phyloP scores from a whole-genome alignment of 2,113 vertebrate genomes.

The Melospiza georgiana region DNA sequence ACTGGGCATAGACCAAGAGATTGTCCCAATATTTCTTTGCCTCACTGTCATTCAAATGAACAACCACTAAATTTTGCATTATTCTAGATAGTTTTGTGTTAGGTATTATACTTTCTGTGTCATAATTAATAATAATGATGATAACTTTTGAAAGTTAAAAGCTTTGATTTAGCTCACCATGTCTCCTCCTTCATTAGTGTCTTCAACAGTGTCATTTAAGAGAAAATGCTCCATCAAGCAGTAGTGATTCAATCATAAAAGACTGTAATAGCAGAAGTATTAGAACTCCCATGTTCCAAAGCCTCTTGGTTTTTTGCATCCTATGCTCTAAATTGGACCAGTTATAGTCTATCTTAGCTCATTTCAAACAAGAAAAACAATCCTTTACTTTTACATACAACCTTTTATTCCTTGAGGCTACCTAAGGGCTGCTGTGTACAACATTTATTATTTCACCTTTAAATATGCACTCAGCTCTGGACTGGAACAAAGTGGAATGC shows the following conservation, averaged over 20 bases:
- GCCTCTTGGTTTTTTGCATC: neutral
- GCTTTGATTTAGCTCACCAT: conserved; percentile 46
- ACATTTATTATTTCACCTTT: neutral
- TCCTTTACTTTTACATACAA: neutral
- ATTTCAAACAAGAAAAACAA: neutral
- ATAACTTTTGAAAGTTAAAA: conserved; percentile 60
- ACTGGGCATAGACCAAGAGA: neutral
- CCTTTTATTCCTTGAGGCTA: neutral
- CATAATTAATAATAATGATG: conserved; percentile 56
- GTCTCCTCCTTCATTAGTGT: conserved; percentile 57
- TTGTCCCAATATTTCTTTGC: neutral
- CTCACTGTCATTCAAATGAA: neutral
- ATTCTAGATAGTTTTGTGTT: neutral
- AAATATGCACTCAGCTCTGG: neutral
- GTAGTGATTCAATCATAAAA: conserved; percentile 48
- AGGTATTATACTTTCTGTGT: neutral
- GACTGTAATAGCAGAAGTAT: neutral
- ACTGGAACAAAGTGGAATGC: neutral
- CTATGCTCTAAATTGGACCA: conserved; percentile 20
- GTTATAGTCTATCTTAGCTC: neutral
- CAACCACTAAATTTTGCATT: neutral
- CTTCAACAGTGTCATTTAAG: conserved; percentile 28
- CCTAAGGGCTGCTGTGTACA: neutral
- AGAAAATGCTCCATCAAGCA: conserved; percentile 60
- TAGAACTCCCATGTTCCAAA: neutral